A percentile compares a stretch with the other conserved stretches of the same genome.
These are phyloP conservation scores for Hydrophis major DNA, from an alignment of 2,797 vertebrate genomes.

Conservation along the genomic window DNA sequence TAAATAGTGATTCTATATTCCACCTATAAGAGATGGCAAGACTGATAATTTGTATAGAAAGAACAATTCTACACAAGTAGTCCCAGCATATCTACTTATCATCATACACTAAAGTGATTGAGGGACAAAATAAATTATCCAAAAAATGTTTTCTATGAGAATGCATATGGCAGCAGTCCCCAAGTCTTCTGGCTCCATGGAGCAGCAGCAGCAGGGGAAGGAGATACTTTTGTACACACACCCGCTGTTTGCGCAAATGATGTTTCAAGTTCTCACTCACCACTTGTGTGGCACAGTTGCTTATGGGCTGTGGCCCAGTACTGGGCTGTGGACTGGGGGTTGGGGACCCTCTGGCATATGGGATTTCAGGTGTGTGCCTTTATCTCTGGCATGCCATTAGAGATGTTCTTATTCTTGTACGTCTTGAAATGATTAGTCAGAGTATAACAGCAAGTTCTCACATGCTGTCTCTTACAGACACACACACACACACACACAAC, in stretches of 20 bases:
- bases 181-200: background rate
- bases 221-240: rapidly evolving
- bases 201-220: background rate
- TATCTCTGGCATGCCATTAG: background rate
- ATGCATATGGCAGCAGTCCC: background rate
- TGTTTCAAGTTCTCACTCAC: background rate
- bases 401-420: background rate
- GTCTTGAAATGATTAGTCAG: background rate
- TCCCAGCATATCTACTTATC: background rate
- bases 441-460: background rate
- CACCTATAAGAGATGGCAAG: background rate
- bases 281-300: background rate
- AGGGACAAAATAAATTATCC: background rate
- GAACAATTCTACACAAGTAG: background rate
- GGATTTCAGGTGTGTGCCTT: background rate
- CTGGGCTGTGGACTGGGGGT: rapidly evolving
- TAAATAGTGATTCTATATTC: background rate
- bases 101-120: background rate
- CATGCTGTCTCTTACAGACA: background rate
- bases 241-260: background rate
- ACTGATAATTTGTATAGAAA: background rate
- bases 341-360: background rate
- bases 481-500: background rate
- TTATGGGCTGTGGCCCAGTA: background rate
- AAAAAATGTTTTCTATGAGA: background rate